Percentiles rank a stretch among this genome's conserved stretches.
These are phyloP conservation scores for Perodicticus potto DNA, from an alignment of 2,797 vertebrate species.

Conservation along the genomic window DNA sequence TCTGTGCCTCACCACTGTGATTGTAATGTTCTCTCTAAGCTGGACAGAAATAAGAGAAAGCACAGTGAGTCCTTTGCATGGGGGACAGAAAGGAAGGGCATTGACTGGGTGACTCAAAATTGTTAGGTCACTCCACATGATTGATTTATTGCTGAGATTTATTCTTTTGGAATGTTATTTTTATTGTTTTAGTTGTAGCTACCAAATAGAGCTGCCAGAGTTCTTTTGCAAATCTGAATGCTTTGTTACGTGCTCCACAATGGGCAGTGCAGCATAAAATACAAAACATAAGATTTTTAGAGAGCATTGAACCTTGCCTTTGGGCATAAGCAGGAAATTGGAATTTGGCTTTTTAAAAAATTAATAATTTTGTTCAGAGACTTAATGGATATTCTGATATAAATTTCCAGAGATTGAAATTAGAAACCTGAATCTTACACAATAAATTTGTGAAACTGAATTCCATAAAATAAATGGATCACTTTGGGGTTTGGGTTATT, in stretches of 20 bases:
- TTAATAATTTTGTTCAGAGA: constrained; percentile 44
- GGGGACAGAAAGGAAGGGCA: constrained; percentile 75
- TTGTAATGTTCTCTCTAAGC: constrained; percentile 1
- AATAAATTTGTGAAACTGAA: constrained; percentile 36
- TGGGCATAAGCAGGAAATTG: constrained; percentile 1
- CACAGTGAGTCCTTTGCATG: constrained; percentile 58
- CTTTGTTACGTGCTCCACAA: neutral
- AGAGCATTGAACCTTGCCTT: neutral
- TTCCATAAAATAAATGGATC: constrained; percentile 45
- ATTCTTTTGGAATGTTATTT: constrained; percentile 33
- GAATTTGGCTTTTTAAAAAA: constrained; percentile 45
- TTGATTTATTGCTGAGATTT: constrained; percentile 11
- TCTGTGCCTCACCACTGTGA: neutral
- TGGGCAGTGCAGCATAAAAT: constrained; percentile 51
- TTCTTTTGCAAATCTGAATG: neutral
- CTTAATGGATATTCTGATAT: constrained; percentile 6
- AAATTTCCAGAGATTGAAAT: constrained; percentile 59
- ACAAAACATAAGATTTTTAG: neutral
- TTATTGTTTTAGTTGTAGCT: constrained; percentile 35
- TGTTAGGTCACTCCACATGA: neutral
- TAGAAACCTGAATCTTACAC: neutral
- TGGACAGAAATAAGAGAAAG: constrained; percentile 61
- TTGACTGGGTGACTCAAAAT: neutral
- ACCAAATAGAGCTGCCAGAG: neutral
- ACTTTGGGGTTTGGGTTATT: neutral